A percentile compares a stretch with the other conserved stretches of the same genome.
phyloP scores from a whole-genome alignment of 2,113 vertebrate genomes.

The Saiga tatarica region DNA sequence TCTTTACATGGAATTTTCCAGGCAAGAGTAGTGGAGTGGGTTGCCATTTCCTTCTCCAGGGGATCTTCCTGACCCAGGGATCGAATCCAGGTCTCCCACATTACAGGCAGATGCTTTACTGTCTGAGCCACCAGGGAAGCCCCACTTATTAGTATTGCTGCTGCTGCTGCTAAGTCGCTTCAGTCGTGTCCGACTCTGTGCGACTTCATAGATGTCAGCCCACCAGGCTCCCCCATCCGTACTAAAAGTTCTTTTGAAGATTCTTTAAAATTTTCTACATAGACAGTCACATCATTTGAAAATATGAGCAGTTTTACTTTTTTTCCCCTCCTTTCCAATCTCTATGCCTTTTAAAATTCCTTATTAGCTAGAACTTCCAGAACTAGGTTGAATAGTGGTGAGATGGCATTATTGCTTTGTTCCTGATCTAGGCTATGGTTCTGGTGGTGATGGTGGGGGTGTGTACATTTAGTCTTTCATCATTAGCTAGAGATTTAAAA shows the following conservation, averaged over 20 bases:
- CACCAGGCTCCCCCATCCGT: too few species aligned
- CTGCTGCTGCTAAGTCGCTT: too few species aligned
- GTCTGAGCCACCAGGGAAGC: not conserved
- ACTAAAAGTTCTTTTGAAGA: not conserved
- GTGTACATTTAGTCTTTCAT: not conserved
- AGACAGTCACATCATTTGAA: not conserved
- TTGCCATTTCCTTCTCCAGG: not conserved
- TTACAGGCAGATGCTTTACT: not conserved
- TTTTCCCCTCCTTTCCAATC: not conserved
- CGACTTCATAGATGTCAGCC: accelerated
- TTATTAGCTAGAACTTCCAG: not conserved
- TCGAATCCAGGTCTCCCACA: not conserved
- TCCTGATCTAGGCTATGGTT: not conserved
- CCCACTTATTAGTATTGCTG: not conserved
- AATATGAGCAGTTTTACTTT: not conserved
- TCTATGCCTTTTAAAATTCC: not conserved
- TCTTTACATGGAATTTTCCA: not conserved
- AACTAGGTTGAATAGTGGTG: not conserved
- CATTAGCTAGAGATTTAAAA: not conserved
- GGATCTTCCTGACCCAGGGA: not conserved
- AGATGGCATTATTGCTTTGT: not conserved
- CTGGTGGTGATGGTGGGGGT: not conserved
- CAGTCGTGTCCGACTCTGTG: accelerated
- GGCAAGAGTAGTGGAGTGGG: not conserved
- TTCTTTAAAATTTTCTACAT: not conserved